Conservation (phyloP, 2,888 invertebrate genomes). For the Teleiodes luculella region DNA sequence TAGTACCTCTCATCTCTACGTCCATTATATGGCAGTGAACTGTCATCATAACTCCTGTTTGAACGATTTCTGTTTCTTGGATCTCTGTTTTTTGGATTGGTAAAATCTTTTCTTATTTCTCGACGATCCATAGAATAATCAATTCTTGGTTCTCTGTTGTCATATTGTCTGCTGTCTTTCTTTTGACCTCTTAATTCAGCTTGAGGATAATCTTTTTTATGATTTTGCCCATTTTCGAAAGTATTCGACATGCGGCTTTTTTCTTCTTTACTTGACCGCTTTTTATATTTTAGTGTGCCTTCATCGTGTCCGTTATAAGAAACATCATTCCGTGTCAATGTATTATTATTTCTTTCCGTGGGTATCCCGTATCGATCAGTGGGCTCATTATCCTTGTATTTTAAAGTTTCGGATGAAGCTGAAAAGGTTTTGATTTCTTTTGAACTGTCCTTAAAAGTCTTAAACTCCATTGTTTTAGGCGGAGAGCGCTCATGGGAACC, state of each 20-base stretch:
- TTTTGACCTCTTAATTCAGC: conserved; percentile 58
- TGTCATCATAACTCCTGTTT: conserved; percentile 70
- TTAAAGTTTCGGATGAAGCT: conserved; percentile 72
- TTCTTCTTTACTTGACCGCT: conserved; percentile 64
- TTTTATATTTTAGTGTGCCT: conserved; percentile 71
- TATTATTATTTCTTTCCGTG: conserved; percentile 60
- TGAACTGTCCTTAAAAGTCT: conserved; percentile 72
- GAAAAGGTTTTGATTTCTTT: conserved; percentile 74
- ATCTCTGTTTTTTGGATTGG: conserved; percentile 57
- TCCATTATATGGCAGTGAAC: conserved; percentile 63
- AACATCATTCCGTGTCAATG: conserved; percentile 56
- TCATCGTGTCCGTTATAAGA: conserved; percentile 65
- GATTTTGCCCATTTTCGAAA: conserved; percentile 53
- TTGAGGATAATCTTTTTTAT: conserved; percentile 64
- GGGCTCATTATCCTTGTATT: conserved; percentile 68
- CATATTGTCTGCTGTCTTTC: conserved; percentile 50
- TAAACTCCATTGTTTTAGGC: conserved; percentile 71
- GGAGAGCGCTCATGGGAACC: conserved; percentile 61
- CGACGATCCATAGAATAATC: conserved; percentile 71
- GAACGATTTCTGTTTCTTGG: conserved; percentile 47
- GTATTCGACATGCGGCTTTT: conserved; percentile 52
- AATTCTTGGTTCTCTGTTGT: conserved; percentile 61
- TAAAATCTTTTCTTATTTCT: conserved; percentile 57
- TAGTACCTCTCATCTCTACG: conserved; percentile 67
- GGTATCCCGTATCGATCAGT: conserved; percentile 68